A percentile compares a stretch with the other conserved stretches of the same genome.
phyloP scores from a whole-genome alignment of 2,888 invertebrate genomes.

The Nomada fabriciana region DNA sequence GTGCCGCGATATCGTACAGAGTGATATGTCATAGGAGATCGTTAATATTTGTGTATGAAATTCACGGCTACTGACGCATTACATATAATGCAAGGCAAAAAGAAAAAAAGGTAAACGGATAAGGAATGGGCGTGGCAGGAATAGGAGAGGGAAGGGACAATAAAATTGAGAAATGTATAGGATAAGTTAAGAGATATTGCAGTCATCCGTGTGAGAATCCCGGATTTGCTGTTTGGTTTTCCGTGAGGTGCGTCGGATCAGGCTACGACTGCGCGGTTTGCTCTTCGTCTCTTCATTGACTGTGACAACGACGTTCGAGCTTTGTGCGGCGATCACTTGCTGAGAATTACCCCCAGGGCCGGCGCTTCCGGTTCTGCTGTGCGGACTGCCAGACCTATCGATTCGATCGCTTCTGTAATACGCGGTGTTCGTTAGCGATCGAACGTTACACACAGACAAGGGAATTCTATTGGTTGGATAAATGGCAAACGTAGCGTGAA shows the following conservation, averaged over 20 bases:
- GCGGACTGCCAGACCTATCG: slow-evolving; percentile 79
- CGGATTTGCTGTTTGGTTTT: slow-evolving; percentile 92
- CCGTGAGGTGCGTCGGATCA: slow-evolving; percentile 92
- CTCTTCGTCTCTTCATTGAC: slow-evolving; percentile 85
- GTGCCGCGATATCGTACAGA: background rate
- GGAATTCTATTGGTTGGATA: too few species aligned
- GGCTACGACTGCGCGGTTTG: slow-evolving; percentile 89
- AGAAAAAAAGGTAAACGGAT: background rate
- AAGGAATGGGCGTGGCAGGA: too few species aligned
- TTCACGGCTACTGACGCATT: background rate
- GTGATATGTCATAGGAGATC: background rate
- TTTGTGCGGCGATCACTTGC: slow-evolving; percentile 79
- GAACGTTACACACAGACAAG: background rate
- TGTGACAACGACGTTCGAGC: slow-evolving; percentile 80
- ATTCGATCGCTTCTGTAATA: slow-evolving; percentile 28
- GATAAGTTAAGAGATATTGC: slow-evolving; percentile 88
- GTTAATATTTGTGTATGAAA: background rate
- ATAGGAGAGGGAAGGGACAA: background rate
- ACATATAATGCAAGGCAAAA: background rate
- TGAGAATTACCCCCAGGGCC: slow-evolving; percentile 76
- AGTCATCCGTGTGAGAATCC: slow-evolving; percentile 89
- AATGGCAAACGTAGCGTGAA: too few species aligned
- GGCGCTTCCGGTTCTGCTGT: slow-evolving; percentile 79
- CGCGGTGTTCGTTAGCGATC: background rate
- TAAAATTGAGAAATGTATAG: background rate